Evolutionary conservation across 2,797 vertebrate genomes (phyloP).

Genomic region (Psittacula derbiana): DNA sequence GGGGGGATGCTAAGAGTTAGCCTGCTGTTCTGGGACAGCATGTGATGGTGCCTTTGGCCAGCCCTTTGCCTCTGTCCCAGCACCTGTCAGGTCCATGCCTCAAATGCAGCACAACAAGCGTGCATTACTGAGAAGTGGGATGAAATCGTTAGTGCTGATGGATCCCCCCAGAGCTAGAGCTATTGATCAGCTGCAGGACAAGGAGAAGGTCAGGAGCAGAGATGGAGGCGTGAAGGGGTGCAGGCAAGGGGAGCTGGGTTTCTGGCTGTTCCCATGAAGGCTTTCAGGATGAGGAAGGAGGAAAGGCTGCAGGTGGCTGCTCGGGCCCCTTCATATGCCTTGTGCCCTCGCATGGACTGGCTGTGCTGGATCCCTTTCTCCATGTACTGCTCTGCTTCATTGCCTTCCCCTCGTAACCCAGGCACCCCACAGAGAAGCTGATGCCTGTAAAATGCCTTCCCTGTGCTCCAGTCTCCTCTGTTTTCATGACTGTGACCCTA

Average conservation of each 20-base stretch:
- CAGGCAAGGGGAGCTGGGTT: background rate
- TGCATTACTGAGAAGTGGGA: background rate
- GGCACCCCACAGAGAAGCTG: background rate
- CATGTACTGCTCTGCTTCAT: rapidly evolving
- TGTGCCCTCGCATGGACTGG: background rate
- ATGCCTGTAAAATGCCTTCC: background rate
- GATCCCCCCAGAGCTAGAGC: background rate
- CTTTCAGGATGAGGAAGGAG: background rate
- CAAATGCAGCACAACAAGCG: background rate
- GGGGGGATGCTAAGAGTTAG: background rate
- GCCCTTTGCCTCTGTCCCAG: background rate
- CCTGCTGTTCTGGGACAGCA: background rate
- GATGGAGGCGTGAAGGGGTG: background rate
- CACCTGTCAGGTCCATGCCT: background rate
- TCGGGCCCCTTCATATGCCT: background rate
- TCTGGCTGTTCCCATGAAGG: background rate
- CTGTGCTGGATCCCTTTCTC: background rate
- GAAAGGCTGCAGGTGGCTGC: background rate
- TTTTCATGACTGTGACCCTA: background rate
- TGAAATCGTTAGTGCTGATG: background rate
- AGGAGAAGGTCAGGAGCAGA: constrained; percentile 27
- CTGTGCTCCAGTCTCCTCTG: background rate
- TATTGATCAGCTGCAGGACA: background rate
- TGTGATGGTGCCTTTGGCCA: background rate
- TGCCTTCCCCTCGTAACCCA: background rate